Evolutionary conservation across 2,888 invertebrate species (phyloP), one percentile per base, ranked within the genome.

Genomic region (Tridacna crocea): DNA sequence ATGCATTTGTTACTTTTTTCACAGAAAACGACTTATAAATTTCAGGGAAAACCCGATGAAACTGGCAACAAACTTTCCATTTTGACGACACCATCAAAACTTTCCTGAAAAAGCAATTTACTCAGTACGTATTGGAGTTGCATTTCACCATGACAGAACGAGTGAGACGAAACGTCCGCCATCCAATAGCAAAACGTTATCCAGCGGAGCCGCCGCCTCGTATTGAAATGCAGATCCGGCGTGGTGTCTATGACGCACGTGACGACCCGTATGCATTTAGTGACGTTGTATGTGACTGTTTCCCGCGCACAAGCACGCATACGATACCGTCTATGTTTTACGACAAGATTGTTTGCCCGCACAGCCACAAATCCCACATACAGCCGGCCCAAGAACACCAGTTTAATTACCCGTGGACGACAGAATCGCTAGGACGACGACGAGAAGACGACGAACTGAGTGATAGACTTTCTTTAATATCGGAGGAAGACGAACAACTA

Each of bases 351-450:
- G 79, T 83, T 11, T 91, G 91, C 65, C 89, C 88, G 2, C 91
- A 91, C 58, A 83, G 80, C n/a, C 68, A 87, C 19, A 75, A 83
- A 3, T 81, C 84, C 10, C 88, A 88, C 60, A 87, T 89, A 12
- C 91, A 89, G 51, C 91, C 90, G 1, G 91, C 89, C 0, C 89
- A 89, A 70, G 83, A 86, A 48, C 84, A 87, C 48, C 87, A 88
- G 65, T 90, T 91, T 77, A 88, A 90, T 36, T 91, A 91, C 66
- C 91, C 91, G 0, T 91, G 91, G 91, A 90, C 91, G 4, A 88
- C 88, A 0, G 85, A 89, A 76, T 88, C 90, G 0, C 60, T 81
- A n/a, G 75, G 75, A 2, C 85, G 89, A n/a, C 65, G 79, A 46
- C 11, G 74, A 13, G 63, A 66, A 12, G 79, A 85, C 10, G 85